phyloP scores from a whole-genome alignment of 2,113 vertebrate genomes.

The Gobio gobio region DNA sequence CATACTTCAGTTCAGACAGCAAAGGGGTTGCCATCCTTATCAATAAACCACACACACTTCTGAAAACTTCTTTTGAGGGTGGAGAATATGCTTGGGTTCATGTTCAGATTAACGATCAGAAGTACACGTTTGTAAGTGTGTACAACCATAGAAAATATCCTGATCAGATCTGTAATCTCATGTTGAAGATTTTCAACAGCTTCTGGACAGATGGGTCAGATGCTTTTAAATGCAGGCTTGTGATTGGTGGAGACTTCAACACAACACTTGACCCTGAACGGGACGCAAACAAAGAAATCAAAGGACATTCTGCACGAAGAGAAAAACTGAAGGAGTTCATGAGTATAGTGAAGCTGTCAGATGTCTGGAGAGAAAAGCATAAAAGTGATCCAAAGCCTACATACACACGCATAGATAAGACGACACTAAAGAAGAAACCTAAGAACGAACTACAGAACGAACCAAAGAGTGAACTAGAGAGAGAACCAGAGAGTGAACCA shows the following conservation, averaged over 20 bases:
- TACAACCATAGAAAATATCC: neutral
- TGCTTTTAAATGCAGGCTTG: neutral
- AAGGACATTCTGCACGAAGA: neutral
- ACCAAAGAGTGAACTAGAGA: too few relatives aligned
- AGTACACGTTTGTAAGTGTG: neutral
- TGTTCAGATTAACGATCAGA: neutral
- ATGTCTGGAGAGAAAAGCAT: neutral
- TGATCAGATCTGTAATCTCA: neutral
- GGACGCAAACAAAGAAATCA: neutral
- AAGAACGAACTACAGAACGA: too few relatives aligned
- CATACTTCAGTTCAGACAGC: neutral
- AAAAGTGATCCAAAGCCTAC: fast-evolving
- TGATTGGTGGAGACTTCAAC: neutral
- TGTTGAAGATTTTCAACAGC: neutral
- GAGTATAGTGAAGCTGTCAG: neutral
- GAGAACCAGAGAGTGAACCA: too few relatives aligned
- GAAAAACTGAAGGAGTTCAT: neutral
- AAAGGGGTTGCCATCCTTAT: neutral
- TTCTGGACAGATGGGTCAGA: neutral
- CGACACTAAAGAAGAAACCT: too few relatives aligned
- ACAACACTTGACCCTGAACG: neutral
- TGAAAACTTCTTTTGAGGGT: neutral
- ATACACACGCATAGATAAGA: neutral
- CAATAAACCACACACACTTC: neutral
- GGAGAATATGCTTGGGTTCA: neutral